Evolutionary conservation across 2,797 vertebrate species (phyloP).

Genomic region (Merluccius polli): DNA sequence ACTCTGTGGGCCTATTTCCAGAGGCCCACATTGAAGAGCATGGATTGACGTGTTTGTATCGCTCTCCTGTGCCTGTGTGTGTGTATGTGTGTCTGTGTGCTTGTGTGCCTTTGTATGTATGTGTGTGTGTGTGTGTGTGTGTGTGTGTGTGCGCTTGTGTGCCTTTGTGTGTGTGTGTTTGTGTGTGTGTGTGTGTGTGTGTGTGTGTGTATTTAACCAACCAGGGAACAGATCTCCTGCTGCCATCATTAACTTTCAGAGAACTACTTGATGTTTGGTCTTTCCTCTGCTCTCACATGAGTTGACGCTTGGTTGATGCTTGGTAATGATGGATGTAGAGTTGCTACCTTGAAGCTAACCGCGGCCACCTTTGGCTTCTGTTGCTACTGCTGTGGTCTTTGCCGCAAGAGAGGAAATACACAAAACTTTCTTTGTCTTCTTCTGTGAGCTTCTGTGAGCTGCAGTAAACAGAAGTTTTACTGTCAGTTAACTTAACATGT

Average conservation of each 20-base stretch:
- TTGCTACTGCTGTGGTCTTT: background rate
- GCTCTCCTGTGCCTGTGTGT: background rate
- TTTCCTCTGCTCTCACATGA: background rate
- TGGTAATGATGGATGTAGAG: background rate
- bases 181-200: background rate
- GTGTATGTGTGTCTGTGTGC: no score
- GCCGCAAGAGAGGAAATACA: background rate
- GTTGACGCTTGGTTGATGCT: background rate
- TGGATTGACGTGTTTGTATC: constrained; percentile 27
- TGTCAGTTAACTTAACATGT: no score
- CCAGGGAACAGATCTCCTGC: constrained; percentile 24
- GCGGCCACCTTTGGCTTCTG: background rate
- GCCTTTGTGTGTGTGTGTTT: background rate
- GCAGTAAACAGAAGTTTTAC: no score
- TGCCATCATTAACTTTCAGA: constrained; percentile 31
- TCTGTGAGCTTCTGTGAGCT: no score
- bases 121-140: background rate
- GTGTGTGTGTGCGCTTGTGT: no score
- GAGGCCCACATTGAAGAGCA: background rate
- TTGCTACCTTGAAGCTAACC: background rate
- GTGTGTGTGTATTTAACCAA: constrained; percentile 7
- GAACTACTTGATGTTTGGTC: constrained; percentile 31
- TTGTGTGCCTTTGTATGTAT: background rate
- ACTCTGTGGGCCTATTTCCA: no score
- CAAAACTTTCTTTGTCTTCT: no score